Base-by-base conservation (phyloP, 1,140 invertebrate species). In the Triops cancriformis region DNA sequence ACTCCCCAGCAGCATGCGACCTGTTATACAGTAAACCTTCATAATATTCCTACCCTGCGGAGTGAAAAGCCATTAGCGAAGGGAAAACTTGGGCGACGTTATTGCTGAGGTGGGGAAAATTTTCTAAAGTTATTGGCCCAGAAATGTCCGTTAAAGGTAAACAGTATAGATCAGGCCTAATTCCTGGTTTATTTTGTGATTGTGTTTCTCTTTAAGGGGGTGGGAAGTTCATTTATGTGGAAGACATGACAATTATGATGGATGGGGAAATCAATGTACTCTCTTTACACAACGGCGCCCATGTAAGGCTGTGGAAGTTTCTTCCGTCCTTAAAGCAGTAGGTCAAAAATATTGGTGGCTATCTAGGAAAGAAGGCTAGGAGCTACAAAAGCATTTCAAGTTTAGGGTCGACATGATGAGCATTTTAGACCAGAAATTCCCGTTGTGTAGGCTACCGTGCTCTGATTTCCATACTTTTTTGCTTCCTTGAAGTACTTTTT, bases 381-480 rank as follows among this genome's bases (percentile, higher is more conserved):
- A 64, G 51, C 51, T 64, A 64, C 18, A 64, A 23, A 64, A 64
- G 18, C 51, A 23, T 64, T 64, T 64, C 51, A 64, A 64, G 51
- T 64, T 64, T 64, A 64, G 51, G 51, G 51, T 64, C 51, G 23
- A 64, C 51, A n/a, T 64, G 51, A 64, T 64, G 51, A 64, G 51
- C 51, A 14, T 64, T 64, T 64, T 64, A 23, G 51, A 23, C 10
- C 51, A 64, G 23, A 64, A 64, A 9, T 64, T 64, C 51, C 51
- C 51, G 18, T 64, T n/a, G 51, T 64, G 14, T 64, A 23, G 51
- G 14, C 18, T 64, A 37, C 31, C 31, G 7, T 37, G 51, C 51
- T 64, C 51, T 23, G 51, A 64, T 64, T 64, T 64, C 51, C 51
- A 23, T 64, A 64, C n/a, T 64, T 64, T 7, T 64, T 64, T 64